These are phyloP conservation scores for Ibidorhyncha struthersii DNA, from an alignment of 2,113 vertebrate species.

Conservation along the genomic window DNA sequence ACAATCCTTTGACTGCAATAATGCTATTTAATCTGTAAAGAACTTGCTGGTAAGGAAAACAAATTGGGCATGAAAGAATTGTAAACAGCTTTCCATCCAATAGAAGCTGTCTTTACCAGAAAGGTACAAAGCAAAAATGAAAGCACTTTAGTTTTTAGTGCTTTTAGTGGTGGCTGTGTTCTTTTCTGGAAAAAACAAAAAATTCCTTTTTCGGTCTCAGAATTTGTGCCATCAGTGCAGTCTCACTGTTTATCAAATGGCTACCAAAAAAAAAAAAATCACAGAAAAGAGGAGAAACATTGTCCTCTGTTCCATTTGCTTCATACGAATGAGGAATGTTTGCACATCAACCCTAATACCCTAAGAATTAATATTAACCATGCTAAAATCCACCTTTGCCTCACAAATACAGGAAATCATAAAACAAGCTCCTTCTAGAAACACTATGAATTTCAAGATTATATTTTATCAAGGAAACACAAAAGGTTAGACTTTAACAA, in stretches of 20 bases:
- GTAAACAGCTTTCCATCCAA: neutral
- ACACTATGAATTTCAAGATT: neutral
- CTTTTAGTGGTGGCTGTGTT: neutral
- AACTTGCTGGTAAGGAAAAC: neutral
- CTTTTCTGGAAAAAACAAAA: neutral
- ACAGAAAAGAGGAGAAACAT: rapidly evolving
- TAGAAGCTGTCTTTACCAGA: neutral
- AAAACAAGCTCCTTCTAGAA: neutral
- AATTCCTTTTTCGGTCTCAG: neutral
- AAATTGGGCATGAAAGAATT: neutral
- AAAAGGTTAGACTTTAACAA: neutral
- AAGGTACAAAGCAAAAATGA: neutral
- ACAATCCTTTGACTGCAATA: neutral
- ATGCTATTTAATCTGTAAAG: neutral
- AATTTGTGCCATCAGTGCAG: neutral
- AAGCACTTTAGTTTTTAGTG: neutral
- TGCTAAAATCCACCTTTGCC: neutral
- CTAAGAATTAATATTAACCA: neutral
- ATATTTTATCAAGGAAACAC: neutral
- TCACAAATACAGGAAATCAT: neutral
- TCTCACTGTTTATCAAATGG: neutral
- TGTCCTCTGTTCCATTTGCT: neutral
- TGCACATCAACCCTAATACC: neutral
- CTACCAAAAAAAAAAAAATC: neutral
- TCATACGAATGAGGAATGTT: neutral